Base-by-base conservation (phyloP, 2,113 vertebrate species). In the Mugil cephalus region DNA sequence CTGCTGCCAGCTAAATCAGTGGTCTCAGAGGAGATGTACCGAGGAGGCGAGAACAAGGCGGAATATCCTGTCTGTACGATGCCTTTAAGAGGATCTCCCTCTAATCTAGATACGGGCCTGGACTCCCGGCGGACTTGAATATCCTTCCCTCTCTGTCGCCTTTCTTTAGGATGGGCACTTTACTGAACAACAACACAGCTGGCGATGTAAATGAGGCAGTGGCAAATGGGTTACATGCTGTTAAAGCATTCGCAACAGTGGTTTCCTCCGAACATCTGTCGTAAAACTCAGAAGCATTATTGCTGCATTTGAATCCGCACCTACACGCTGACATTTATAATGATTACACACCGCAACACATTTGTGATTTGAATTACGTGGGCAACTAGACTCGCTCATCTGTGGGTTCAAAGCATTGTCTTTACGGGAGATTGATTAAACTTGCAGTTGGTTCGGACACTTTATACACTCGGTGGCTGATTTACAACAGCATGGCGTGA, bases 11-110 rank as follows among this genome's bases (percentile, higher is more conserved):
- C 79, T 79, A 71, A 80, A 89, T 82, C 77, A 83, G 66, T 39
- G 46, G 85, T 88, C 88, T 88, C 88, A 75, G 74, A 81, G 89
- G 88, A 88, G 71, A 86, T 85, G 82, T 88, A 84, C 39, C 69
- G 34, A 75, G 72, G 76, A 82, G 80, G 80, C 78, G 77, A 69
- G 65, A 88, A 87, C 72, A 83, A 39, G 74, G 69, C 62, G 78
- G 77, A 71, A 58, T 80, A 79, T 79, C 71, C 65, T 80, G 72
- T 83, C 86, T 69, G 76, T 39, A 17, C 30, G 38, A 69, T 74
- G 83, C 81, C 74, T 89, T 81, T 85, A 89, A 82, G 88, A 88
- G 84, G 88, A 86, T 84, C 82, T 62, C 69, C 87, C 68, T 88
- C 75, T 88, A 85, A 89, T 88, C 81, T 78, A 80, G 79, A 91